Base-by-base conservation (phyloP, 2,888 invertebrate genomes). In the Amiota mariae region DNA sequence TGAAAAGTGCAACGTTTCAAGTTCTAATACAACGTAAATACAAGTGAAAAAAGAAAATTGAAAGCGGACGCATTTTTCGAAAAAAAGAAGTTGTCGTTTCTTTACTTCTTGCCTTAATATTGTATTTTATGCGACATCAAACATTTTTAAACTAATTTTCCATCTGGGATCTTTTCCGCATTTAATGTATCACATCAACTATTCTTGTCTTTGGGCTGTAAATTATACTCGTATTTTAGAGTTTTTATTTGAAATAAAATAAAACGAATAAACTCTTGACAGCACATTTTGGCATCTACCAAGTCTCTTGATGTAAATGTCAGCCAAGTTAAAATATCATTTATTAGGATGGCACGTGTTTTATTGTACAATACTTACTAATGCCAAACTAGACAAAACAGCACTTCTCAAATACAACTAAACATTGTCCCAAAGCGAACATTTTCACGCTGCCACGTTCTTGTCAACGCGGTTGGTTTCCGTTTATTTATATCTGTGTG, bases 71-170 rank as follows among this genome's bases (percentile, higher is more conserved):
- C 36, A 36, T 36, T 36, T 36, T 36, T 6, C 8, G 6, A 2
- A 2, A 36, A 36, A 36, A 36, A 36, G 8, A 36, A 13, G n/a
- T 6, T n/a, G 8, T 54, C 54, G 20, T 6, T 36, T 36, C 36
- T 36, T 36, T 36, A 59, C 9, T 59, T 59, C 18, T 59, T 48
- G 82, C 74, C 75, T 73, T 79, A 76, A n/a, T 59, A 47, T 20
- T 67, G 15, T 59, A 47, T 20, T 67, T 24, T 48, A 15, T 63
- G 63, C 54, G 51, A 36, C 66, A 78, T 81, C 79, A 11, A 70
- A 57, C 36, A 80, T 84, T 81, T 85, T 85, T 82, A 85, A 83
- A 85, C 83, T 84, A 85, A 83, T 83, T 83, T 85, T 81, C 83
- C 83, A 81, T 85, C 85, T 84, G 83, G 83, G 83, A 85, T 78